phyloP scores from a whole-genome alignment of 2,113 vertebrate genomes.

The Myiagra hebetior region DNA sequence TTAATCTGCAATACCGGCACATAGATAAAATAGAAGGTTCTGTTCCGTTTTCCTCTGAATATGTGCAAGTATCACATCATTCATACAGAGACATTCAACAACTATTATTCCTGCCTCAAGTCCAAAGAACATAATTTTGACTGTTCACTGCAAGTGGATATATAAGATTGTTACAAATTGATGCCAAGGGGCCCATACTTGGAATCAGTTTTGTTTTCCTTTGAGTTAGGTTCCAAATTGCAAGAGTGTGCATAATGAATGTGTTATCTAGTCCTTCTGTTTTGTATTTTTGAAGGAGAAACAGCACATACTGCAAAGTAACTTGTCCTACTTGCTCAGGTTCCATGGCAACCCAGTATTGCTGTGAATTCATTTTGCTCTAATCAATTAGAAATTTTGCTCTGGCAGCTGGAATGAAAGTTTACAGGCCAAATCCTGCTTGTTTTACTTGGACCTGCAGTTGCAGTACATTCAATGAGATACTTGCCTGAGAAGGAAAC shows the following conservation, averaged over 20 bases:
- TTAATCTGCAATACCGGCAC: conserved; percentile 18
- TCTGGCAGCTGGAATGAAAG: conserved; percentile 53
- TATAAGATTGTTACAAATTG: conserved; percentile 39
- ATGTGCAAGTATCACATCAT: neutral
- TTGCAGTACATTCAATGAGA: neutral
- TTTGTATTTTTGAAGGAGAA: conserved; percentile 59
- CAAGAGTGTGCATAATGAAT: conserved; percentile 55
- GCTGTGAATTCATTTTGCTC: conserved; percentile 14
- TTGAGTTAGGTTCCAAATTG: conserved; percentile 41
- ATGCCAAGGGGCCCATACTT: conserved; percentile 52
- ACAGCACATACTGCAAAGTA: conserved; percentile 25
- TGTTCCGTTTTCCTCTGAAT: neutral
- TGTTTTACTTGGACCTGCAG: conserved; percentile 18
- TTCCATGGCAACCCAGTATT: conserved; percentile 54
- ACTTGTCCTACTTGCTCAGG: conserved; percentile 47
- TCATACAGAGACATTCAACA: neutral
- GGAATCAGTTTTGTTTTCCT: conserved; percentile 46
- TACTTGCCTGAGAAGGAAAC: neutral
- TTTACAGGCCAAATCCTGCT: neutral
- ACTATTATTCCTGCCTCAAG: conserved; percentile 26
- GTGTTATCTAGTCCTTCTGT: conserved; percentile 64
- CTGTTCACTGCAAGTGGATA: conserved; percentile 16
- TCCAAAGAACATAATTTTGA: conserved; percentile 53
- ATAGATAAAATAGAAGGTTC: conserved; percentile 21
- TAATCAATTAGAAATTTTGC: conserved; percentile 57